Percentiles rank a stretch among this genome's conserved stretches.
Conservation (phyloP, 2,797 vertebrate species). For the Channallabes apus region DNA sequence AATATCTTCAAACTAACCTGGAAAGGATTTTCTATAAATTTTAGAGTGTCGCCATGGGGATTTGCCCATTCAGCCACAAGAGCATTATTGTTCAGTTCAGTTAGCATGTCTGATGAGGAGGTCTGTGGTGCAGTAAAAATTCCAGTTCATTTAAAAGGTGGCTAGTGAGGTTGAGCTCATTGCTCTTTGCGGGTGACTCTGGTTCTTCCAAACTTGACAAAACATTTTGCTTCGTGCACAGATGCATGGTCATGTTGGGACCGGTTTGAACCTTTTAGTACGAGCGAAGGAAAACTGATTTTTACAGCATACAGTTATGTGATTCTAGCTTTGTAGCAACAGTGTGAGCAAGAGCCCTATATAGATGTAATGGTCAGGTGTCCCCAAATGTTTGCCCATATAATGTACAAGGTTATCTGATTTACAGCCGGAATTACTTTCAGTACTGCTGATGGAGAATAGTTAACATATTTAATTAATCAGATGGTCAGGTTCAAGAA, state of each 20-base stretch:
- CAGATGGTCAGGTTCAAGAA: neutral
- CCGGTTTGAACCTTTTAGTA: neutral
- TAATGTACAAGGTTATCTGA: neutral
- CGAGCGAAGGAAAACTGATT: neutral
- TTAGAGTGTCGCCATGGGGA: neutral
- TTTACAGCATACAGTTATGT: neutral
- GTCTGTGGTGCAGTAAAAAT: neutral
- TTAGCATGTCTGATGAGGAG: neutral
- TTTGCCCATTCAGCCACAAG: neutral
- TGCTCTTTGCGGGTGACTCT: neutral
- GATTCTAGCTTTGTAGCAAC: neutral
- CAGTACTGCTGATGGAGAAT: neutral
- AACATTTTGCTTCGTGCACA: neutral
- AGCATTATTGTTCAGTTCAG: neutral
- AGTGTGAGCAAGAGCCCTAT: neutral
- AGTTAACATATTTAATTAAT: neutral
- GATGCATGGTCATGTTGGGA: neutral
- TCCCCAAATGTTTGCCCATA: neutral
- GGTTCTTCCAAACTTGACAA: neutral
- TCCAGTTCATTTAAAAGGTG: neutral
- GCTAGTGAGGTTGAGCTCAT: neutral
- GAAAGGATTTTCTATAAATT: neutral
- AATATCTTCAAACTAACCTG: neutral
- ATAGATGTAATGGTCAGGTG: neutral
- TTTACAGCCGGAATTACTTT: neutral